Percentiles rank a stretch among this genome's conserved stretches.
phyloP scores from a whole-genome alignment of 1,140 invertebrate species.

The Agrilus planipennis region DNA sequence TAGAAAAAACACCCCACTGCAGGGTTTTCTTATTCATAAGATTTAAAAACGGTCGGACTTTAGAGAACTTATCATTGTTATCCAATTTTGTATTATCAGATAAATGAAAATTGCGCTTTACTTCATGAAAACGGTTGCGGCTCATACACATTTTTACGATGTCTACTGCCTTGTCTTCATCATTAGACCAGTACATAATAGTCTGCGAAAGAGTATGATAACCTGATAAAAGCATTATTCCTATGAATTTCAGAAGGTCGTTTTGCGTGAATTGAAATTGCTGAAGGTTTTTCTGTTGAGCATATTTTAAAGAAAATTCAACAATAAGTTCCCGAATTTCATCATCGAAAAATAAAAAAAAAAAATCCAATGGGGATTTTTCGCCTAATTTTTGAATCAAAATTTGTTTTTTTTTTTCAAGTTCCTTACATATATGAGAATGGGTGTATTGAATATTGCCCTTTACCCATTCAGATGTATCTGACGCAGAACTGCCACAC shows the following conservation, averaged over 20 bases:
- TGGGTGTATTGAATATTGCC: no score
- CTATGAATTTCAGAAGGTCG: constrained; percentile 4
- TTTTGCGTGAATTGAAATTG: no score
- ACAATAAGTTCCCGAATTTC: no score
- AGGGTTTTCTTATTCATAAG: constrained; percentile 29
- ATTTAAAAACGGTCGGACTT: constrained; percentile 20
- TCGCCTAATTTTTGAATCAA: no score
- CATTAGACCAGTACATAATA: constrained; percentile 9
- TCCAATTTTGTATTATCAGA: constrained; percentile 22
- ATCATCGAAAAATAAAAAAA: no score
- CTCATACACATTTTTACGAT: constrained; percentile 14
- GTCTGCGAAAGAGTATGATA: constrained; percentile 4
- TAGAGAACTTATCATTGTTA: constrained; percentile 27
- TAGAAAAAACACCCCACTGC: constrained; percentile 30
- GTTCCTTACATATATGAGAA: no score
- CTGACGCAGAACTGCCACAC: no score
- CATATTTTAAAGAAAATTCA: no score
- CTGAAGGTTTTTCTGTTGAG: no score
- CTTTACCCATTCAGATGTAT: no score
- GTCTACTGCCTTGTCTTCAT: constrained; percentile 13
- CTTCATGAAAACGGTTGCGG: constrained; percentile 10
- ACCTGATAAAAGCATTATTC: constrained; percentile 4
- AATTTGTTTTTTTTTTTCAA: no score
- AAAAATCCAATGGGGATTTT: no score
- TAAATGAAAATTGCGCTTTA: constrained; percentile 19